phyloP scores from a whole-genome alignment of 2,888 invertebrate genomes.

The Philaethria dido region DNA sequence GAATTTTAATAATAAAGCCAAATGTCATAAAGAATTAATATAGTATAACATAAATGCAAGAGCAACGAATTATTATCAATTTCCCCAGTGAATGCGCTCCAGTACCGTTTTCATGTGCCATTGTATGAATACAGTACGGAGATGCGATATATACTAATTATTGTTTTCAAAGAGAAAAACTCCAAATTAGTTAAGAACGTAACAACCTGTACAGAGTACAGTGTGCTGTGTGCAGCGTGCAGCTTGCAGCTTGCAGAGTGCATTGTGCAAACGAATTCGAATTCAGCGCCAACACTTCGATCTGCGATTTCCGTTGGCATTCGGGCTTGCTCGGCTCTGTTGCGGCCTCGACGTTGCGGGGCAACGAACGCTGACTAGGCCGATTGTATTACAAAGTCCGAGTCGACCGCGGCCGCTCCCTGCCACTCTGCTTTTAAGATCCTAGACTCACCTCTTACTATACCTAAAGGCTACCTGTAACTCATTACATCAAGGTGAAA shows the following conservation, averaged over 20 bases:
- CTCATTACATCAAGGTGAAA: conserved; percentile 77
- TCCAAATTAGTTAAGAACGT: neutral
- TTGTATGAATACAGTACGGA: neutral
- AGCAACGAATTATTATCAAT: neutral
- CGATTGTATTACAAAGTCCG: conserved; percentile 83
- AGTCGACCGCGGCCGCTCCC: conserved; percentile 77
- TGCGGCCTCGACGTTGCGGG: conserved; percentile 74
- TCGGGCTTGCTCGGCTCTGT: conserved; percentile 57
- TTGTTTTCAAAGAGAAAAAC: neutral
- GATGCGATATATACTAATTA: neutral
- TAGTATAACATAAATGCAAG: neutral
- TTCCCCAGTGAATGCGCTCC: neutral
- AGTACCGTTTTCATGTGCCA: neutral
- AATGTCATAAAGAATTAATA: conserved; percentile 1
- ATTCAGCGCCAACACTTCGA: conserved; percentile 44
- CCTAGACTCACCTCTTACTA: conserved; percentile 79
- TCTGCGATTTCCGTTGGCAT: conserved; percentile 60
- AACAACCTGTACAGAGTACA: neutral
- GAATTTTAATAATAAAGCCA: neutral
- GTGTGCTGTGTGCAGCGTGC: neutral
- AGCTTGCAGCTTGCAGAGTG: conserved; percentile 29
- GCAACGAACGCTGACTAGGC: conserved; percentile 83
- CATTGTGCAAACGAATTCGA: conserved; percentile 42
- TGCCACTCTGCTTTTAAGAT: conserved; percentile 78
- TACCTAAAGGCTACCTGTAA: conserved; percentile 67